A percentile compares a stretch with the other conserved stretches of the same genome.
These are phyloP conservation scores for Liasis olivaceus DNA, from an alignment of 2,797 vertebrate genomes.

Conservation along the genomic window DNA sequence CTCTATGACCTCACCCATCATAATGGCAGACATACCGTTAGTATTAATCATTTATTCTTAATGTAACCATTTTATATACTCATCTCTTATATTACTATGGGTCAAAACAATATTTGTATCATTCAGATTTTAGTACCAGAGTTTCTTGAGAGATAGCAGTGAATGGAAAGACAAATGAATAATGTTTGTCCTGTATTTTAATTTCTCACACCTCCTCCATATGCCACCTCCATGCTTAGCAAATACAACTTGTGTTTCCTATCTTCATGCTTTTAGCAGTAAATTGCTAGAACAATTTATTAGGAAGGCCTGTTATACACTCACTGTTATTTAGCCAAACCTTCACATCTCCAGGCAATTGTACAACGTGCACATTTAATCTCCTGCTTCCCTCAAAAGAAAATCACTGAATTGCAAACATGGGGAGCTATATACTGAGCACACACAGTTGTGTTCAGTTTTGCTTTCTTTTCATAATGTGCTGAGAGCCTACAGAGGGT, in stretches of 20 bases:
- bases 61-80: constrained; percentile 53
- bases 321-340: constrained; percentile 55
- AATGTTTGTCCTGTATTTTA: constrained; percentile 59
- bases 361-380: constrained; percentile 61
- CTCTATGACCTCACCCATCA: background rate
- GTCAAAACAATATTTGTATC: constrained; percentile 41
- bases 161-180: constrained; percentile 58
- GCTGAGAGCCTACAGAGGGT: constrained; percentile 21
- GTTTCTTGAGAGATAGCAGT: constrained; percentile 59
- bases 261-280: constrained; percentile 45
- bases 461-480: constrained; percentile 41
- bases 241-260: constrained; percentile 53
- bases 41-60: constrained; percentile 12
- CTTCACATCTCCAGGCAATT: constrained; percentile 50
- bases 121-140: constrained; percentile 60
- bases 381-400: constrained; percentile 45
- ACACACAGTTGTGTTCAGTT: background rate
- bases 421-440: background rate
- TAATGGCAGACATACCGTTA: background rate
- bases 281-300: constrained; percentile 39
- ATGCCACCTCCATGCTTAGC: constrained; percentile 32
- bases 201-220: constrained; percentile 35
- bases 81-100: constrained; percentile 61
- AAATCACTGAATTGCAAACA: constrained; percentile 54
- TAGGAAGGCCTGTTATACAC: constrained; percentile 54